These are phyloP conservation scores for Aproaerema taeniolella DNA, from an alignment of 2,888 invertebrate species.

Conservation along the genomic window DNA sequence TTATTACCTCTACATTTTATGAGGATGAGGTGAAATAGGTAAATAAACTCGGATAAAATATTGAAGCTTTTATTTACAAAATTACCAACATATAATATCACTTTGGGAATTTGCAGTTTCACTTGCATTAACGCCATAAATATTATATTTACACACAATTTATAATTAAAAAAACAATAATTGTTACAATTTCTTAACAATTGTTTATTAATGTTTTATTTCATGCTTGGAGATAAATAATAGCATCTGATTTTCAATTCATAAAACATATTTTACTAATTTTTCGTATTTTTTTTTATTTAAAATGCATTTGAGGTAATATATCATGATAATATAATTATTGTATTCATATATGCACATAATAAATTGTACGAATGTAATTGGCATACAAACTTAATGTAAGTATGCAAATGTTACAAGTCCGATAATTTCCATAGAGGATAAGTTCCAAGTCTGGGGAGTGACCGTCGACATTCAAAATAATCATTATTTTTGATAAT, in stretches of 20 bases:
- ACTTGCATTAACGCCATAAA: slow-evolving; percentile 70
- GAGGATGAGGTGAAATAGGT: slow-evolving; percentile 1
- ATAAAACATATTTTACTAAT: background rate
- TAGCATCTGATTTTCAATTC: background rate
- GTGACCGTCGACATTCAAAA: too few relatives aligned
- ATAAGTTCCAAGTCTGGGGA: too few relatives aligned
- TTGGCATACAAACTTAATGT: too few relatives aligned
- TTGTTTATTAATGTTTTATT: background rate
- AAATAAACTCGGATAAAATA: slow-evolving; percentile 54
- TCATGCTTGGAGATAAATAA: background rate
- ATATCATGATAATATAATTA: too few relatives aligned
- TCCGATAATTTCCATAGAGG: too few relatives aligned
- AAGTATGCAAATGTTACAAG: too few relatives aligned
- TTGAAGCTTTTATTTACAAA: slow-evolving; percentile 78
- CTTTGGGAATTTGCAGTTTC: slow-evolving; percentile 75
- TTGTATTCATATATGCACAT: too few relatives aligned
- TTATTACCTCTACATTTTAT: too few relatives aligned
- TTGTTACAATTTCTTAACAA: slow-evolving; percentile 62
- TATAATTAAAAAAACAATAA: slow-evolving; percentile 50
- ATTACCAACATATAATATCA: slow-evolving; percentile 76
- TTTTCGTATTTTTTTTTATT: too few relatives aligned
- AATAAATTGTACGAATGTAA: too few relatives aligned
- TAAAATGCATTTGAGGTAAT: too few relatives aligned
- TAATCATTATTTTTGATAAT: too few relatives aligned
- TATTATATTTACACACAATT: slow-evolving; percentile 41